Conservation (phyloP, 1,140 invertebrate genomes). For the Temnothorax curvispinosus region DNA sequence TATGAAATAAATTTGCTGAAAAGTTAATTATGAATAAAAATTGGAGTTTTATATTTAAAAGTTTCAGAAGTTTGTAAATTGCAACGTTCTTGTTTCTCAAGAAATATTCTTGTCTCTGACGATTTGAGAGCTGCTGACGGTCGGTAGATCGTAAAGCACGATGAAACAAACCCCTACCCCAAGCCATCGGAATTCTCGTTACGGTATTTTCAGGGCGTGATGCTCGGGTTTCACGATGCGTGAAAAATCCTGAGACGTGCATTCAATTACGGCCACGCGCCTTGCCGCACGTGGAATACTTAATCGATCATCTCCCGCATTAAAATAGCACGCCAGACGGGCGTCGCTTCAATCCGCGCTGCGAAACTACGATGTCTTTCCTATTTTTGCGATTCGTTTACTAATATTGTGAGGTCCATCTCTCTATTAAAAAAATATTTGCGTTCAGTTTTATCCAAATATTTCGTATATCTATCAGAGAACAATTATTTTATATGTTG, state of each 20-base stretch:
- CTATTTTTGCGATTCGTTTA: slow-evolving; percentile 31
- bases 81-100: background rate
- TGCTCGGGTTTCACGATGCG: slow-evolving; percentile 29
- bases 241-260: slow-evolving; percentile 65
- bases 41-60: background rate
- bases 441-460: background rate
- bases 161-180: slow-evolving; percentile 8
- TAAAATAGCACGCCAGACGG: slow-evolving; percentile 68
- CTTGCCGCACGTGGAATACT: slow-evolving; percentile 64
- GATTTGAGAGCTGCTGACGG: background rate
- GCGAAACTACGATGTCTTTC: slow-evolving; percentile 19
- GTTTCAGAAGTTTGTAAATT: background rate
- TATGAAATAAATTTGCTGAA: background rate
- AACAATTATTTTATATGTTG: background rate
- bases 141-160: background rate
- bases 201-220: slow-evolving; percentile 50
- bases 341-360: slow-evolving; percentile 57
- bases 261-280: slow-evolving; percentile 70
- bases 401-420: background rate
- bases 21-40: background rate
- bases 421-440: background rate
- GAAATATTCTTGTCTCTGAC: background rate
- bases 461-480: background rate
- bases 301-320: slow-evolving; percentile 73
- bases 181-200: slow-evolving; percentile 43